Percentiles rank a stretch among this genome's conserved stretches.
Evolutionary conservation across 2,113 vertebrate species (phyloP).

Genomic region (Formicarius rufipectus): DNA sequence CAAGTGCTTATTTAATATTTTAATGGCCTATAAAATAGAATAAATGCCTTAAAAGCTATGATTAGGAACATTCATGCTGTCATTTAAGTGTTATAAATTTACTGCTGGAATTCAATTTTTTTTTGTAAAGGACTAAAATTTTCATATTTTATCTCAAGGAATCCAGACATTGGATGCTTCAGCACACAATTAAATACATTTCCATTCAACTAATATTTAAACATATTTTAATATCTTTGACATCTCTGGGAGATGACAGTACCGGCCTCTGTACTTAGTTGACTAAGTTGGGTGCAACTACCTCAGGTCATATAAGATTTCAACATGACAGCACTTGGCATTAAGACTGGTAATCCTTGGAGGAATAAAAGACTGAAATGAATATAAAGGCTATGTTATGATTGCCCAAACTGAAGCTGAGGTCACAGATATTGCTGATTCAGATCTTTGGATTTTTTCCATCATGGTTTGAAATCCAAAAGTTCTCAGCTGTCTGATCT

Average conservation of each 20-base stretch:
- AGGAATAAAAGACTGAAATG: not conserved
- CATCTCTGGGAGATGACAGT: not conserved
- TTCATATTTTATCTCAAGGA: not conserved
- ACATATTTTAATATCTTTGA: not conserved
- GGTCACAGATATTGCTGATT: not conserved
- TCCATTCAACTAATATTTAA: not conserved
- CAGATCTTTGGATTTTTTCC: not conserved
- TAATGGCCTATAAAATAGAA: not conserved
- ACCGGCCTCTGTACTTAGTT: not conserved
- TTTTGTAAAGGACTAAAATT: not conserved
- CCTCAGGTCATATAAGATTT: not conserved
- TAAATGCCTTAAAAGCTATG: not conserved
- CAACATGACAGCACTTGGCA: not conserved
- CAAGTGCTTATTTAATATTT: not conserved
- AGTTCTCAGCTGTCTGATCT: not conserved
- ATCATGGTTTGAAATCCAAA: not conserved
- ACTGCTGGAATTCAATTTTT: not conserved
- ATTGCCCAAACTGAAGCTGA: not conserved
- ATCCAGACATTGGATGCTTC: not conserved
- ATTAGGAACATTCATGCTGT: not conserved
- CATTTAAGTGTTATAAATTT: not conserved
- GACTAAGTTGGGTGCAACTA: not conserved
- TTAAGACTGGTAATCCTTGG: not conserved
- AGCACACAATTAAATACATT: not conserved
- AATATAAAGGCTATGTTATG: not conserved